Percentiles rank a stretch among this genome's conserved stretches.
Conservation (phyloP, 2,888 invertebrate genomes). For the Rhogogaster chlorosoma region DNA sequence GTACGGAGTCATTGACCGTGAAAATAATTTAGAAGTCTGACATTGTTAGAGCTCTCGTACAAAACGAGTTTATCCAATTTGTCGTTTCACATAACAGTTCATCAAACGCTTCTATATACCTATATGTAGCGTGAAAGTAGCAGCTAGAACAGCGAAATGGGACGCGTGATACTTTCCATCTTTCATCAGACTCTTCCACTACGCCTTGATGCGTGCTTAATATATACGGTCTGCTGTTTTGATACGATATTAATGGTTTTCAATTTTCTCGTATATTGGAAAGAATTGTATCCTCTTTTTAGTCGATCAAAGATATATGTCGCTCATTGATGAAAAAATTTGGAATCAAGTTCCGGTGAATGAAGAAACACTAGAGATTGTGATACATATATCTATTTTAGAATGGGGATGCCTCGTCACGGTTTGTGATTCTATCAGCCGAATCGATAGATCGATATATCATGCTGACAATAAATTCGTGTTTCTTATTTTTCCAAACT, state of each 20-base stretch:
- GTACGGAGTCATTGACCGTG: background rate
- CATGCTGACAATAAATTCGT: background rate
- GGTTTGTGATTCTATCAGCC: background rate
- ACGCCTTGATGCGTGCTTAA: background rate
- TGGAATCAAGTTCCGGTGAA: background rate
- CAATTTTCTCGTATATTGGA: background rate
- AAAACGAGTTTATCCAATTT: conserved; percentile 32
- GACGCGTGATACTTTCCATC: conserved; percentile 34
- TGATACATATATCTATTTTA: background rate
- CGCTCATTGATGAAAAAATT: background rate
- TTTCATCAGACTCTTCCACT: conserved; percentile 3
- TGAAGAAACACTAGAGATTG: too few species aligned
- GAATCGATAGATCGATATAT: conserved; percentile 6
- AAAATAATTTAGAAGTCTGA: conserved; percentile 19
- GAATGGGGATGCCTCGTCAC: background rate
- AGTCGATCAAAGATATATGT: background rate
- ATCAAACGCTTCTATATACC: background rate
- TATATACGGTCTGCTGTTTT: background rate
- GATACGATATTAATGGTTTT: background rate
- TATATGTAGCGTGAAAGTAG: conserved; percentile 31
- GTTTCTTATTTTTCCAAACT: background rate
- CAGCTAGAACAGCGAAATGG: conserved; percentile 16
- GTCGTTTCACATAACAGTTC: conserved; percentile 38
- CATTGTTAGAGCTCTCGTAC: conserved; percentile 11
- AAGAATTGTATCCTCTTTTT: background rate